These are phyloP conservation scores for Smithornis capensis DNA, from an alignment of 2,113 vertebrate genomes.

Conservation along the genomic window DNA sequence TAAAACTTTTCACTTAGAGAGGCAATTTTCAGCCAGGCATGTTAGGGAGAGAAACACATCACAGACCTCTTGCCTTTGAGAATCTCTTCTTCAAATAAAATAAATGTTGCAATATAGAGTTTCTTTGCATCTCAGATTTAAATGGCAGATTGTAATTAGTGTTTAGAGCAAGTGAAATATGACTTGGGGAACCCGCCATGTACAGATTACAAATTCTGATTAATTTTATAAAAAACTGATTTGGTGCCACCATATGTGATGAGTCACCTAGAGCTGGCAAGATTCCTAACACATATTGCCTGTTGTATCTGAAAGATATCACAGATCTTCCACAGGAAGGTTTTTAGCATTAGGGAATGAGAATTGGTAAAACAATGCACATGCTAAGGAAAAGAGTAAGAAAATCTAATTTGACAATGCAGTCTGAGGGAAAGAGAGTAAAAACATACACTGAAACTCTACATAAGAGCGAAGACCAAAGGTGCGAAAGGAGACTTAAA, in stretches of 20 bases:
- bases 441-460: neutral
- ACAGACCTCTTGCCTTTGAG: neutral
- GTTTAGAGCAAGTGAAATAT: slow-evolving; percentile 24
- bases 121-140: neutral
- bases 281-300: slow-evolving; percentile 22
- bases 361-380: neutral
- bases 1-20: neutral
- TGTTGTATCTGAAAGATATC: neutral
- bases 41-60: neutral
- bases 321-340: neutral
- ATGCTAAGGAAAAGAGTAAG: neutral
- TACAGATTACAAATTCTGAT: slow-evolving; percentile 5
- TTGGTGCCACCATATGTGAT: slow-evolving; percentile 48
- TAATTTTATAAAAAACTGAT: slow-evolving; percentile 41
- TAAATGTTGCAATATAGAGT: neutral
- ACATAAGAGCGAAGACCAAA: neutral
- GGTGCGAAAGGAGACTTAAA: neutral
- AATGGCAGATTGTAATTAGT: slow-evolving; percentile 50
- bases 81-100: neutral
- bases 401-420: neutral
- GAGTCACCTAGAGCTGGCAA: neutral
- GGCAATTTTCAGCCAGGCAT: neutral
- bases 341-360: neutral
- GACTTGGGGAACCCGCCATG: slow-evolving; percentile 45
- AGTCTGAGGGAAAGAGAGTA: neutral